Evolutionary conservation across 2,797 vertebrate genomes (phyloP), one percentile per base, ranked within the genome.

Genomic region (Perodicticus potto): DNA sequence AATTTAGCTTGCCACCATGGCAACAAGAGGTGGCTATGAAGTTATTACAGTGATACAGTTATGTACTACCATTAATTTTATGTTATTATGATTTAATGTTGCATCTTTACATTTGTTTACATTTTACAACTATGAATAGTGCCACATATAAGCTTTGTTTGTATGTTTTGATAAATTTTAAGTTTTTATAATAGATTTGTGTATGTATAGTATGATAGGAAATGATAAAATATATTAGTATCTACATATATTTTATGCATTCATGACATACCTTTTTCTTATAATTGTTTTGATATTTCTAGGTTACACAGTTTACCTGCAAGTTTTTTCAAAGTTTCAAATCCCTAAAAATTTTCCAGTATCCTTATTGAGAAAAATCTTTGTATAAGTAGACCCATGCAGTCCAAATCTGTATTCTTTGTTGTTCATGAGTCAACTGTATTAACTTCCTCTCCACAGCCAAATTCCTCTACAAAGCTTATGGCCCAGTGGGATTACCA

Each of bases 391-490:
- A 53, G 12, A 34, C 32, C 76, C 49, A 78, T 78, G 20, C 49
- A 78, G 32, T 78, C 34, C 32, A 55, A 55, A 78, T 49, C 20
- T 12, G n/a, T 78, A 19, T 55, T 78, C 20, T 12, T 22, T 78
- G 49, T 55, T 78, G 76, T 78, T 78, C 32, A 55, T 23, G 32
- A 49, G 49, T 78, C 76, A 78, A 81, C 32, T 45, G 13, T 34
- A 91, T 29, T 85, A 22, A 77, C 93, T 85, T 91, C 5, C 69
- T 93, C 70, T 83, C 55, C 76, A 81, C 63, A 95, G 25, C 72
- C 67, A 92, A 63, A 92, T 86, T 29, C 32, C 45, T 96, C 91
- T 85, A 61, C 65, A 93, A 93, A 85, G 23, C 11, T 87, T 25
- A 43, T 80, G 69, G 5, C 59, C 49, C 74, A 87, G 25, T 65